Evolutionary conservation across 2,797 vertebrate genomes (phyloP).

Genomic region (Smutsia gigantea): DNA sequence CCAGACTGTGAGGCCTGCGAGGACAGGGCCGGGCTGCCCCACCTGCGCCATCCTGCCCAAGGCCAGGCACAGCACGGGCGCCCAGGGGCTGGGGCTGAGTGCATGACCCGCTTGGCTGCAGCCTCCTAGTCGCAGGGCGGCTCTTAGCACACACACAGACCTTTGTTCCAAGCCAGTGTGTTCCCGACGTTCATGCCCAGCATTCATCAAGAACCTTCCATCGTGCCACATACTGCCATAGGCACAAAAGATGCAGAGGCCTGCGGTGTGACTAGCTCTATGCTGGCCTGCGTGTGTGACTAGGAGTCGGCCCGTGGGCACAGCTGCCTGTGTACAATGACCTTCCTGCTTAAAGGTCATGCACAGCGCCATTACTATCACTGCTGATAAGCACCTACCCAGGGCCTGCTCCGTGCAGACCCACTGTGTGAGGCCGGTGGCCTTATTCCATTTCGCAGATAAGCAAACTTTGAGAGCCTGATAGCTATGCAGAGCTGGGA

Average conservation of each 20-base stretch:
- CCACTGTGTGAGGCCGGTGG: neutral
- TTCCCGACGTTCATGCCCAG: no score
- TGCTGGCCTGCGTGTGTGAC: neutral
- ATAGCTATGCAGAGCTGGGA: neutral
- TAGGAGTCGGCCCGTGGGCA: neutral
- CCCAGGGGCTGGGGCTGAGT: neutral
- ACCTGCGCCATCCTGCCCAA: neutral
- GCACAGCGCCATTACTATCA: neutral
- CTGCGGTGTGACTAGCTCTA: neutral
- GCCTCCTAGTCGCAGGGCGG: neutral
- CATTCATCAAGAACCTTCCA: neutral
- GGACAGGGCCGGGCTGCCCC: neutral
- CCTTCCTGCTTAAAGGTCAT: neutral
- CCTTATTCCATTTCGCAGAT: neutral
- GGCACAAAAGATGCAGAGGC: neutral
- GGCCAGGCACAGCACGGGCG: neutral
- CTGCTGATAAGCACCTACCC: neutral
- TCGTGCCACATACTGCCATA: rapidly evolving
- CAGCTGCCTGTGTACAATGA: neutral
- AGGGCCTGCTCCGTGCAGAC: neutral
- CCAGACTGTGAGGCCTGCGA: neutral
- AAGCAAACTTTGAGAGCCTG: neutral
- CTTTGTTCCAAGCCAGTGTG: neutral
- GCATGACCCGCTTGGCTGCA: neutral
- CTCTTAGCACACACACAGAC: rapidly evolving